Percentiles rank a stretch among this genome's conserved stretches.
phyloP scores from a whole-genome alignment of 2,797 vertebrate species.

The Siniperca undulata region DNA sequence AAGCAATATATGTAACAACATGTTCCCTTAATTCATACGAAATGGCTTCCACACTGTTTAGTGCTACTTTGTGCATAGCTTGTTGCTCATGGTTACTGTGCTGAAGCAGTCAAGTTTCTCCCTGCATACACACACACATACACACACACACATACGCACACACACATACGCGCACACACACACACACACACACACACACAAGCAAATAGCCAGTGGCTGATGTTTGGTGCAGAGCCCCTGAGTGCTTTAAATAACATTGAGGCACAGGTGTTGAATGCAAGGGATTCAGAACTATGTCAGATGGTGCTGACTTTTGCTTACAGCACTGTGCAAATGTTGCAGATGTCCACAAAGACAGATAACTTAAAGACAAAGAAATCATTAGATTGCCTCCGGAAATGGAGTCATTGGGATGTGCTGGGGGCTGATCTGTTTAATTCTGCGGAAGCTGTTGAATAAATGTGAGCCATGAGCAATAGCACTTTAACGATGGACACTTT shows the following conservation, averaged over 20 bases:
- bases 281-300: conserved; percentile 78
- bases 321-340: conserved; percentile 78
- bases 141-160: neutral
- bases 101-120: conserved; percentile 55
- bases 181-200: conserved; percentile 31
- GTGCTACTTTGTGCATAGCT: conserved; percentile 40
- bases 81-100: conserved; percentile 67
- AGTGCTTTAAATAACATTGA: conserved; percentile 82
- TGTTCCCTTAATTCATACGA: conserved; percentile 25
- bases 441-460: conserved; percentile 65
- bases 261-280: conserved; percentile 81
- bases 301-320: conserved; percentile 81
- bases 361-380: conserved; percentile 78
- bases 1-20: neutral
- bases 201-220: conserved; percentile 77
- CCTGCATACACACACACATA: neutral
- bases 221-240: conserved; percentile 76
- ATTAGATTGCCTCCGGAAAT: conserved; percentile 74
- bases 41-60: conserved; percentile 35
- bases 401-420: conserved; percentile 69
- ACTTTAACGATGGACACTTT: conserved; percentile 70
- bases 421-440: conserved; percentile 65
- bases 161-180: conserved; percentile 1
- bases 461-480: conserved; percentile 63
- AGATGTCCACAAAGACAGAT: conserved; percentile 79